phyloP scores from a whole-genome alignment of 2,888 invertebrate species.

The Cylloceria caligata region DNA sequence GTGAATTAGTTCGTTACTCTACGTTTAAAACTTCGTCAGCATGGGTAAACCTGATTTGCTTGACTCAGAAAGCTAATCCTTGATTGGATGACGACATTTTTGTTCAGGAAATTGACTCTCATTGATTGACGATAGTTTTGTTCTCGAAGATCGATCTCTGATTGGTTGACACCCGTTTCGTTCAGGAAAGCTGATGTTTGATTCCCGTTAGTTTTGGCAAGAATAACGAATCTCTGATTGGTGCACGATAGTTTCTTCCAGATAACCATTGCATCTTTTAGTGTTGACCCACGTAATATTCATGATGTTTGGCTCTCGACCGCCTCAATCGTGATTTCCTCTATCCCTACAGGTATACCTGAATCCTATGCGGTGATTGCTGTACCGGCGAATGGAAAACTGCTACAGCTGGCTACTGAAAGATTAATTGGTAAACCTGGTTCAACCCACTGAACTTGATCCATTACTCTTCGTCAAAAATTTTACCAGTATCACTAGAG shows the following conservation, averaged over 20 bases:
- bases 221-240: background rate
- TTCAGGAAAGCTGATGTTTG: too few relatives aligned
- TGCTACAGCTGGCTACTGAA: background rate
- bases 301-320: background rate
- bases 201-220: too few relatives aligned
- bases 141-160: too few relatives aligned
- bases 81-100: background rate
- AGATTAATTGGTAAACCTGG: background rate
- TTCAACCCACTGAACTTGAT: background rate
- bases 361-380: background rate
- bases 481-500: constrained; percentile 5
- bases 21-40: background rate
- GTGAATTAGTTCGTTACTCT: background rate
- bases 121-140: too few relatives aligned
- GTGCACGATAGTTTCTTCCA: background rate
- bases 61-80: background rate
- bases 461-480: constrained; percentile 27
- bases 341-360: background rate
- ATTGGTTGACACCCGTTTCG: too few relatives aligned
- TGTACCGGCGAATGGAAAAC: background rate
- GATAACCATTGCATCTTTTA: background rate
- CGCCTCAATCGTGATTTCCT: background rate
- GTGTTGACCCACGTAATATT: background rate
- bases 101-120: too few relatives aligned
- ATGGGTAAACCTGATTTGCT: background rate